Percentiles rank a stretch among this genome's conserved stretches.
phyloP scores from a whole-genome alignment of 2,888 invertebrate species.

The Piscicola geometra region DNA sequence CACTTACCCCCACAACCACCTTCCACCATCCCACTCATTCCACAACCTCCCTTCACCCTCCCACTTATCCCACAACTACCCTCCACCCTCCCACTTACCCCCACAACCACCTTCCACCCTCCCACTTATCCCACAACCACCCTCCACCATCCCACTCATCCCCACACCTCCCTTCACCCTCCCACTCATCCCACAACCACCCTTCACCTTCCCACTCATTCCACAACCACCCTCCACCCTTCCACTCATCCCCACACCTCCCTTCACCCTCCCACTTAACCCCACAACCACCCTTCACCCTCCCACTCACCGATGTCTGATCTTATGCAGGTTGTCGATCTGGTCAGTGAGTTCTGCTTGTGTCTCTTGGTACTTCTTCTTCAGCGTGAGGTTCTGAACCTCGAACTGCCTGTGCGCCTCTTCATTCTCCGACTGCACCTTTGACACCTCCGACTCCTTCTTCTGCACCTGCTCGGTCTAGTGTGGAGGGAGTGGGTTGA shows the following conservation, averaged over 20 bases:
- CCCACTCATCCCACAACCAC: too few species aligned
- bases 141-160: too few species aligned
- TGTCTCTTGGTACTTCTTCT: constrained; percentile 36
- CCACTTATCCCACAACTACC: too few species aligned
- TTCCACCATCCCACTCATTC: too few species aligned
- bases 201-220: neutral
- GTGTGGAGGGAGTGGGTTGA: neutral
- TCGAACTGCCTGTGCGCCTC: constrained; percentile 20
- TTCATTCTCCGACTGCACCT: constrained; percentile 18
- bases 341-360: constrained; percentile 35
- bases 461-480: constrained; percentile 21
- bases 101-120: too few species aligned
- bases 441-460: constrained; percentile 18
- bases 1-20: too few species aligned
- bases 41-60: too few species aligned
- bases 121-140: too few species aligned
- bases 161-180: too few species aligned
- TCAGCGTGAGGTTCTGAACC: constrained; percentile 27
- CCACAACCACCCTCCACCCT: neutral
- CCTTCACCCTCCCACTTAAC: neutral
- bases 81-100: too few species aligned
- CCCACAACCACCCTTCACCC: neutral
- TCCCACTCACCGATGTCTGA: constrained; percentile 61
- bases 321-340: constrained; percentile 36
- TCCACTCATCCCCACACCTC: neutral